phyloP scores from a whole-genome alignment of 2,888 invertebrate genomes.

The Allophyes oxyacanthae region DNA sequence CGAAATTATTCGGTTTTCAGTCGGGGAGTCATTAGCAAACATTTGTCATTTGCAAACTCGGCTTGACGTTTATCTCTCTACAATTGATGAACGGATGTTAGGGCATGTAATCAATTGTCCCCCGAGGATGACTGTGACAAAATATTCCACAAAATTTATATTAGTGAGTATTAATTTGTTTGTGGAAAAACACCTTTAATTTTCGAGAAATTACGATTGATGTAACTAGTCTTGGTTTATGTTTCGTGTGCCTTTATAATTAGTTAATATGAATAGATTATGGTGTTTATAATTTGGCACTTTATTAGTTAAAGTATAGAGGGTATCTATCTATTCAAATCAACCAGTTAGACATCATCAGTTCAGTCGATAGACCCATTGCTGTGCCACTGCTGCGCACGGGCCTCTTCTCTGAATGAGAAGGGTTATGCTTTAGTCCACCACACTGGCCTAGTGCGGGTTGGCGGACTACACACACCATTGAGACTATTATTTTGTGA shows the following conservation, averaged over 20 bases:
- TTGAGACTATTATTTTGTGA: too few relatives aligned
- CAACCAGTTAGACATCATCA: too few relatives aligned
- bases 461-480: too few relatives aligned
- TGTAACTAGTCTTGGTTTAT: conserved; percentile 12
- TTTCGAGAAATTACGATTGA: conserved; percentile 35
- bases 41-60: conserved; percentile 86
- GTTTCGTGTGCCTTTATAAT: not conserved
- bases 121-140: conserved; percentile 74
- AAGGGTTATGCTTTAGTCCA: too few relatives aligned
- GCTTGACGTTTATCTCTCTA: conserved; percentile 83
- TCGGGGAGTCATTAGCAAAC: conserved; percentile 83
- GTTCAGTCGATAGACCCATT: too few relatives aligned
- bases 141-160: conserved; percentile 69
- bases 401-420: too few relatives aligned
- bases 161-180: conserved; percentile 63
- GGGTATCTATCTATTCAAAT: too few relatives aligned
- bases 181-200: conserved; percentile 55
- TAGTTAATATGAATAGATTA: not conserved
- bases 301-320: too few relatives aligned
- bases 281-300: not conserved
- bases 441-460: too few relatives aligned
- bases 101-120: conserved; percentile 83
- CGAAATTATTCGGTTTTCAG: conserved; percentile 78
- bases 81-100: conserved; percentile 86
- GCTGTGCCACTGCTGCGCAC: too few relatives aligned